Percentiles rank a stretch among this genome's conserved stretches.
Conservation (phyloP, 1,140 invertebrate species). For the fruit fly (Drosophila melanogaster) region DNA sequence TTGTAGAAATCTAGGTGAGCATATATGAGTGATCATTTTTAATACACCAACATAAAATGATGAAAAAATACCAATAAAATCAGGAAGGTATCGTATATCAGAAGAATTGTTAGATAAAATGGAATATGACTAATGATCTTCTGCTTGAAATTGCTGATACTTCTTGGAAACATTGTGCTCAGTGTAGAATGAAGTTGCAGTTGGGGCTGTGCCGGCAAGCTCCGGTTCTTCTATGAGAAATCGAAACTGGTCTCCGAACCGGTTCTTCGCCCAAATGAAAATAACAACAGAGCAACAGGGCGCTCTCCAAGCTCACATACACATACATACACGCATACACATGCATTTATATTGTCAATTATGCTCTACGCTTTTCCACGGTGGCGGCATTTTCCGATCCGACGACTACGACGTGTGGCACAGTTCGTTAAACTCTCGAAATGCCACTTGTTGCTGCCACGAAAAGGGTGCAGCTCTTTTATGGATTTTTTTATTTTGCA, state of each 20-base stretch:
- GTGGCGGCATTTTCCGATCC: constrained; percentile 60
- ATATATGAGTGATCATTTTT: too few species aligned
- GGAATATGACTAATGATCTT: too few species aligned
- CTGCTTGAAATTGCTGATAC: too few species aligned
- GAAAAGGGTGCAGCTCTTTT: constrained; percentile 55
- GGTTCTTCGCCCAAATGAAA: constrained; percentile 64
- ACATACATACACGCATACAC: too few species aligned
- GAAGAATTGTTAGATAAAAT: too few species aligned
- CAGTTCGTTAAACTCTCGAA: constrained; percentile 65
- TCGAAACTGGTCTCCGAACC: constrained; percentile 71
- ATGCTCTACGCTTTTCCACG: constrained; percentile 51
- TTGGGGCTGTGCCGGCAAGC: constrained; percentile 24
- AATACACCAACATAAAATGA: too few species aligned
- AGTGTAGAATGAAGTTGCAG: constrained; percentile 38
- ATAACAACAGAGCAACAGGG: constrained; percentile 51
- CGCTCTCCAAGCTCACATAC: constrained; percentile 9
- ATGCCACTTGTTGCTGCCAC: constrained; percentile 68
- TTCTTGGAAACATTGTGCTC: background rate
- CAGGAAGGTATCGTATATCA: too few species aligned
- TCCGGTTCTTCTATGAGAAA: constrained; percentile 66
- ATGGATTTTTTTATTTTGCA: constrained; percentile 4
- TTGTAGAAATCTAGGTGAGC: background rate
- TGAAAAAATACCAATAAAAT: too few species aligned
- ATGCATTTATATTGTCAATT: constrained; percentile 39
- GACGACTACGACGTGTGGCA: background rate